phyloP scores from a whole-genome alignment of 2,113 vertebrate genomes.

The Oreochromis aureus region DNA sequence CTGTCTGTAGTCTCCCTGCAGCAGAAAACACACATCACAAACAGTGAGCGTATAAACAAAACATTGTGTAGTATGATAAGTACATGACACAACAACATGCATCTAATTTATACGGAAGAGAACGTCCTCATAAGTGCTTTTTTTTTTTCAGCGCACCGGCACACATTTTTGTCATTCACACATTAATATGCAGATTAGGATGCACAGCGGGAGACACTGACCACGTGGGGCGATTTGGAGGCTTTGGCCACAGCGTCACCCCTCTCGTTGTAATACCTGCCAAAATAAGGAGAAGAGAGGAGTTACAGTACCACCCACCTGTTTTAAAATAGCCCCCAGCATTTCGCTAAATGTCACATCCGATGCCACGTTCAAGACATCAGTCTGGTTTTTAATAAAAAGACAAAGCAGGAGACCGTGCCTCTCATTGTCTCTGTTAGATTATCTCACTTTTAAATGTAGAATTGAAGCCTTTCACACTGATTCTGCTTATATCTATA shows the following conservation, averaged over 20 bases:
- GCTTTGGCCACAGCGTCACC: conserved; percentile 87
- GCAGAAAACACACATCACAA: not conserved
- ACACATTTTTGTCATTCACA: not conserved
- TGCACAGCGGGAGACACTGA: conserved; percentile 50
- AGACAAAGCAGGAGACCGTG: not conserved
- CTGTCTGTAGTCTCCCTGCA: conserved; percentile 85
- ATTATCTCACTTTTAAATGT: not conserved
- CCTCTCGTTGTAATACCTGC: conserved; percentile 85
- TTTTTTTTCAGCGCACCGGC: not conserved
- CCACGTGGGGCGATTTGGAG: conserved; percentile 84
- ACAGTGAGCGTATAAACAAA: not conserved
- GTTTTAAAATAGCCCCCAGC: not conserved
- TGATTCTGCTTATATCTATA: not conserved
- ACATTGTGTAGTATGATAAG: not conserved
- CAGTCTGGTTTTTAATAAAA: not conserved
- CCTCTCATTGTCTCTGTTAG: not conserved
- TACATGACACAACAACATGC: not conserved
- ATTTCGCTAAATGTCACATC: not conserved
- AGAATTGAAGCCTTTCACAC: not conserved
- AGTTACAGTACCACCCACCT: not conserved
- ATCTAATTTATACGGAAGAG: not conserved
- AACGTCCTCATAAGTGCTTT: not conserved
- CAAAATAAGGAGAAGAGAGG: not conserved
- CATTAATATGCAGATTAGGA: not conserved
- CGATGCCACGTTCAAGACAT: not conserved